Conservation (phyloP, 1,140 invertebrate species). For the Philaenus spumarius region DNA sequence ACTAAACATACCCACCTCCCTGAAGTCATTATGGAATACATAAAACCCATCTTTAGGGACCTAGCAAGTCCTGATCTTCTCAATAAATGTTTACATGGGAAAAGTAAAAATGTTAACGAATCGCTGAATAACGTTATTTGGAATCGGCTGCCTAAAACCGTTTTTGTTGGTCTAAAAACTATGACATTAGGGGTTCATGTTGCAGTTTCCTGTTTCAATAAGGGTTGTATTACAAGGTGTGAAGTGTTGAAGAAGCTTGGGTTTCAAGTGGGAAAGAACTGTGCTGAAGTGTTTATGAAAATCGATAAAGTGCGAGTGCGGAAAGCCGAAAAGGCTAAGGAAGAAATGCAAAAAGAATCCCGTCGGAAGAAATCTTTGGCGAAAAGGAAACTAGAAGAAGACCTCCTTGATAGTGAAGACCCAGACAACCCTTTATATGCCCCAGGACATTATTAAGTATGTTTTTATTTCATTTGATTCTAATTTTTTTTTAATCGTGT, state of each 20-base stretch:
- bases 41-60: constrained; percentile 16
- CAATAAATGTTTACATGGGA: constrained; percentile 8
- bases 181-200: constrained; percentile 16
- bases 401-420: too few relatives aligned
- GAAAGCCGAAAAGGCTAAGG: constrained; percentile 3
- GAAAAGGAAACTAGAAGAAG: too few relatives aligned
- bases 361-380: background rate
- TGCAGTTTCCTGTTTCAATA: constrained; percentile 16
- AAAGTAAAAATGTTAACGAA: constrained; percentile 15
- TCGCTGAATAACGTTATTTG: constrained; percentile 16
- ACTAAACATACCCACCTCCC: constrained; percentile 16
- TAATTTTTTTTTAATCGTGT: too few relatives aligned
- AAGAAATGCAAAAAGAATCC: constrained; percentile 3
- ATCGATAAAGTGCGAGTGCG: too few relatives aligned
- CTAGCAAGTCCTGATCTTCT: constrained; percentile 8
- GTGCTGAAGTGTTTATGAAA: background rate
- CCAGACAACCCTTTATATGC: too few relatives aligned
- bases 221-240: constrained; percentile 3
- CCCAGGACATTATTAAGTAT: too few relatives aligned
- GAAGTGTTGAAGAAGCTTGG: constrained; percentile 4
- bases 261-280: constrained; percentile 1
- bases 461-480: too few relatives aligned
- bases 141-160: constrained; percentile 3
- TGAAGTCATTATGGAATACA: constrained; percentile 3
- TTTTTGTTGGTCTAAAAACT: constrained; percentile 8